Conservation (phyloP, 2,113 vertebrate genomes). For the Progne subis region DNA sequence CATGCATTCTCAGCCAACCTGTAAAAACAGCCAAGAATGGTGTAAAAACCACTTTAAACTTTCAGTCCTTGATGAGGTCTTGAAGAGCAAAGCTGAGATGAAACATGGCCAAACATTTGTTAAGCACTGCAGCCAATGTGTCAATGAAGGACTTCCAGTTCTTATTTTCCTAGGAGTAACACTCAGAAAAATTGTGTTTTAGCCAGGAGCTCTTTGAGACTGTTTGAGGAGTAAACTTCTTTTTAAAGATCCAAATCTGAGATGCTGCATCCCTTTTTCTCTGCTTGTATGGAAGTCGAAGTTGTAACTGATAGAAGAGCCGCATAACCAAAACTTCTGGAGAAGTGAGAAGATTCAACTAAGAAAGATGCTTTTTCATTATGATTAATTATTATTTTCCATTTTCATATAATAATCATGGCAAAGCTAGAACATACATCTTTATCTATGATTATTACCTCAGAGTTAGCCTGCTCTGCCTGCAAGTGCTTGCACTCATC, state of each 20-base stretch:
- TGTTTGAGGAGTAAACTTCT: neutral
- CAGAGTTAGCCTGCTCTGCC: conserved; percentile 82
- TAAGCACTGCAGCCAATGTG: neutral
- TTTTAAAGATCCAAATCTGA: neutral
- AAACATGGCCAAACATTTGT: neutral
- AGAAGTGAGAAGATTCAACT: neutral
- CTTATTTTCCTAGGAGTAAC: neutral
- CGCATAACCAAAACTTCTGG: neutral
- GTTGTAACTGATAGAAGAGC: neutral
- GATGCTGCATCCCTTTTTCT: neutral
- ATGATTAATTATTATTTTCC: neutral
- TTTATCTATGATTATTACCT: conserved; percentile 76
- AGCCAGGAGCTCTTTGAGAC: neutral
- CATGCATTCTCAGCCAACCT: neutral
- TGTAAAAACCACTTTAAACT: neutral
- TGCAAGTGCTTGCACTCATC: conserved; percentile 87
- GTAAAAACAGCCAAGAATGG: neutral
- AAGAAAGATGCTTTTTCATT: neutral
- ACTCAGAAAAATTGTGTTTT: neutral
- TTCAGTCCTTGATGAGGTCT: neutral
- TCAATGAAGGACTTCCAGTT: neutral
- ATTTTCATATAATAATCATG: neutral
- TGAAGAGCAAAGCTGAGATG: neutral
- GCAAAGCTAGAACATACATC: neutral
- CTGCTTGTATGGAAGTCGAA: neutral